Evolutionary conservation across 2,797 vertebrate genomes (phyloP).

Genomic region (Crocodylus rhombifer): DNA sequence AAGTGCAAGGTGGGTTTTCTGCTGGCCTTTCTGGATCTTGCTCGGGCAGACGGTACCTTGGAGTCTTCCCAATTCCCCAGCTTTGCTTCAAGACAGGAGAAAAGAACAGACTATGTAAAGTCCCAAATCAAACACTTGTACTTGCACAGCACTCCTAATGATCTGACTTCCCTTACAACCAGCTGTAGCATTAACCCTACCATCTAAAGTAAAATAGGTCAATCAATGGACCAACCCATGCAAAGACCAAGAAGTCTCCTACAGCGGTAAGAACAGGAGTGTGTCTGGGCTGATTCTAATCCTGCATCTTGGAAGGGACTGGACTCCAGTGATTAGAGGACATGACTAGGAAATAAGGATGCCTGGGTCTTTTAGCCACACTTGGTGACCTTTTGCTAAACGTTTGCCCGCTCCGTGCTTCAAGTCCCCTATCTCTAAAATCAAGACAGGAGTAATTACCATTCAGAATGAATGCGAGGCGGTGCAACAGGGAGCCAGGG

Average conservation of each 20-base stretch:
- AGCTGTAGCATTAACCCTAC: not conserved
- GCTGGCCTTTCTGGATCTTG: not conserved
- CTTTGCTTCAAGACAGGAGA: conserved; percentile 29
- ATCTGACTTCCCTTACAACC: not conserved
- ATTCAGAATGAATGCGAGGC: not conserved
- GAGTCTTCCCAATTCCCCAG: conserved; percentile 10
- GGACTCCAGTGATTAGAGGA: not conserved
- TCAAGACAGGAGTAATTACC: not conserved
- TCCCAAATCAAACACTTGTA: not conserved
- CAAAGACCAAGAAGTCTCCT: not conserved
- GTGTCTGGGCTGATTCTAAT: not conserved
- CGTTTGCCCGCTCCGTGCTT: not conserved
- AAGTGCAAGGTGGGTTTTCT: not conserved
- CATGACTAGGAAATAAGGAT: not conserved
- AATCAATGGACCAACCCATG: not conserved
- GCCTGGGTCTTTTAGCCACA: not conserved
- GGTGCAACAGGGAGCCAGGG: too few species aligned
- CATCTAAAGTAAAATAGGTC: not conserved
- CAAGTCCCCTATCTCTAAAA: not conserved
- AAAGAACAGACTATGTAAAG: not conserved
- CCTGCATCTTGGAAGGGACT: not conserved
- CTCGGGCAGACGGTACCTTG: not conserved
- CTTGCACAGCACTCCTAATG: fast-evolving
- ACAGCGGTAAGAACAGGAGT: not conserved
- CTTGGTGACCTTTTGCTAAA: not conserved